These are phyloP conservation scores for Archaeoteleia sp. DNA, from an alignment of 2,888 invertebrate species.

Conservation along the genomic window DNA sequence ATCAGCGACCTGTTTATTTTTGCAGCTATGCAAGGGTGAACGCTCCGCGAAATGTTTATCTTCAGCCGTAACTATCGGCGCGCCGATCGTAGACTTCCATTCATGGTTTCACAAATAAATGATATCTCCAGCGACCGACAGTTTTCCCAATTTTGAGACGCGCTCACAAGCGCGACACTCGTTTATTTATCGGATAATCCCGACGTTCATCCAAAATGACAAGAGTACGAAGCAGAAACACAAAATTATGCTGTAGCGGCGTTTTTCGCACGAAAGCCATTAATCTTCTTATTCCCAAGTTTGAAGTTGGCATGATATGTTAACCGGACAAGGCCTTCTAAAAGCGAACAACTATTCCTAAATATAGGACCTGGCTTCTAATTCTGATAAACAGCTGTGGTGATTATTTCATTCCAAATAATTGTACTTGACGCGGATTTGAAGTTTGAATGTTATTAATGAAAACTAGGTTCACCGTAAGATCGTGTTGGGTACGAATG, in stretches of 20 bases:
- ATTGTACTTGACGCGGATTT: no score
- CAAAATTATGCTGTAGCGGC: conserved; percentile 12
- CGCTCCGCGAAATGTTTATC: conserved; percentile 68
- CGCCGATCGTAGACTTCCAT: conserved; percentile 25
- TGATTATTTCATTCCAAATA: conserved; percentile 1
- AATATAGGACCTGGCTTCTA: conserved; percentile 20
- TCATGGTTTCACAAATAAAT: conserved; percentile 12
- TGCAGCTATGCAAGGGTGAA: conserved; percentile 73
- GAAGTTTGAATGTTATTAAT: neutral
- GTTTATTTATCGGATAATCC: conserved; percentile 9
- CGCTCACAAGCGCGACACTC: neutral
- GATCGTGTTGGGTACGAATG: no score
- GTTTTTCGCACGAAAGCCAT: conserved; percentile 26
- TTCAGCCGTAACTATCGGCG: conserved; percentile 56
- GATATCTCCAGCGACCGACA: conserved; percentile 25
- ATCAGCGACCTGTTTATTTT: conserved; percentile 71
- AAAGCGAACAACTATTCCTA: conserved; percentile 32
- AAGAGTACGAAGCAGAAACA: conserved; percentile 23
- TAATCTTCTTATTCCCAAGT: conserved; percentile 34
- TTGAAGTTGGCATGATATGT: conserved; percentile 39
- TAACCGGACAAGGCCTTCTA: conserved; percentile 39
- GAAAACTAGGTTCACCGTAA: neutral
- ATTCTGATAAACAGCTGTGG: conserved; percentile 22
- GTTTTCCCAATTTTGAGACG: conserved; percentile 8
- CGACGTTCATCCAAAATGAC: conserved; percentile 3